A percentile compares a stretch with the other conserved stretches of the same genome.
Conservation (phyloP, 2,888 invertebrate species). For the Ecliptopera silaceata region DNA sequence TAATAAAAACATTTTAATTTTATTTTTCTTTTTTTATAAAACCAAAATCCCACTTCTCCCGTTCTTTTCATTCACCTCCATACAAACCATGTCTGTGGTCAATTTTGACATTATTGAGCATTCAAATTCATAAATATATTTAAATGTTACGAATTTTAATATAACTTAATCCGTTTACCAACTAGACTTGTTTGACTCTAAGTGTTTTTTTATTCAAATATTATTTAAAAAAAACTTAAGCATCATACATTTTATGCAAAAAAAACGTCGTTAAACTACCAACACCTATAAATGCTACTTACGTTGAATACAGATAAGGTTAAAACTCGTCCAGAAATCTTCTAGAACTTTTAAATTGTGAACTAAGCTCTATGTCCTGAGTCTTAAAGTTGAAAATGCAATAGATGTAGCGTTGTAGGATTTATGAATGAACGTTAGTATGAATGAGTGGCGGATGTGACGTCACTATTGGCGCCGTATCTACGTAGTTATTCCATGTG, state of each 20-base stretch:
- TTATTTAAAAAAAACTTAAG: not conserved
- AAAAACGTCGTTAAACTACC: slow-evolving; percentile 17
- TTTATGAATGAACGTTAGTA: slow-evolving; percentile 68
- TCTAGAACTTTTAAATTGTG: not conserved
- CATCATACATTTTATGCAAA: slow-evolving; percentile 14
- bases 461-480: slow-evolving; percentile 61
- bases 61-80: too few species aligned
- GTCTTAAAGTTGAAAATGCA: slow-evolving; percentile 26
- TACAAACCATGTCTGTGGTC: too few species aligned
- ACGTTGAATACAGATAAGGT: slow-evolving; percentile 23
- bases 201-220: slow-evolving; percentile 15
- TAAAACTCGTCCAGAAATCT: slow-evolving; percentile 7
- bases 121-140: too few species aligned
- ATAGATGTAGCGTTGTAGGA: slow-evolving; percentile 26
- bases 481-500: slow-evolving; percentile 42
- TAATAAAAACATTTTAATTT: too few species aligned
- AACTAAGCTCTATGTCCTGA: not conserved
- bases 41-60: too few species aligned
- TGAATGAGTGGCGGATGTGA: slow-evolving; percentile 71
- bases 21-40: too few species aligned
- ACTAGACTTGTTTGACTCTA: not conserved
- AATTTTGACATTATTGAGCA: too few species aligned
- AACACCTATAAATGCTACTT: slow-evolving; percentile 17
- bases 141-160: slow-evolving; percentile 1
- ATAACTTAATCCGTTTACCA: slow-evolving; percentile 3